Base-by-base conservation (phyloP, 2,113 vertebrate genomes). In the Grus americana region DNA sequence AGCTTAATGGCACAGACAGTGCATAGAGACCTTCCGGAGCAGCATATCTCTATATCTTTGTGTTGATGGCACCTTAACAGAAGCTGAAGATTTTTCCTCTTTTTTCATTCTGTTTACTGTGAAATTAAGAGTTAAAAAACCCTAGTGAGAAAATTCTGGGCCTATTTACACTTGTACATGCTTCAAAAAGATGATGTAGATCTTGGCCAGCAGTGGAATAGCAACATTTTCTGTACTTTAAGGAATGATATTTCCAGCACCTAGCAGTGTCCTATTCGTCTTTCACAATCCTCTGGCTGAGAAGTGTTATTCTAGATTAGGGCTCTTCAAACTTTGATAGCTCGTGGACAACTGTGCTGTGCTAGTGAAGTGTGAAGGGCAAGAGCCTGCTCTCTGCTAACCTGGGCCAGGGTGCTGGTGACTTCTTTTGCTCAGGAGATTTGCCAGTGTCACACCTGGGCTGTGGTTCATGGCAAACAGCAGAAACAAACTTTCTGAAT, bases 171-270 rank as follows among this genome's bases (percentile, higher is more conserved):
- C 72, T 87, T 82, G 72, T 47, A 62, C 3, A 7, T 47, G 58
- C 71, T 95, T 95, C 79, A 88, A 66, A 95, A 95, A 75, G 91
- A 90, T 97, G 91, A 95, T 73, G 94, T 92, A 57, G 88, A 15
- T 59, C 23, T 94, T 94, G 90, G 95, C 93, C 50, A 73, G 84
- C 15, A 65, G 54, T 11, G 26, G 50, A 57, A 82, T 8, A 93
- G 83, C 84, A 92, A 62, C 16, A 5, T 58, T 91, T 95, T 90
- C 80, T 93, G 38, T 76, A 36, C 80, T 92, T 82, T 62, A 52
- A 91, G 36, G 22, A 89, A 76, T 46, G 22, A 15, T 85, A 47
- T 76, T 95, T 76, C 84, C 54, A 93, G 66, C 87, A 92, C 91
- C 92, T 91, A 73, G 42, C 67, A 66, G 63, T 18, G 79, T 91